phyloP scores from a whole-genome alignment of 1,140 invertebrate species.

The Portunus trituberculatus region DNA sequence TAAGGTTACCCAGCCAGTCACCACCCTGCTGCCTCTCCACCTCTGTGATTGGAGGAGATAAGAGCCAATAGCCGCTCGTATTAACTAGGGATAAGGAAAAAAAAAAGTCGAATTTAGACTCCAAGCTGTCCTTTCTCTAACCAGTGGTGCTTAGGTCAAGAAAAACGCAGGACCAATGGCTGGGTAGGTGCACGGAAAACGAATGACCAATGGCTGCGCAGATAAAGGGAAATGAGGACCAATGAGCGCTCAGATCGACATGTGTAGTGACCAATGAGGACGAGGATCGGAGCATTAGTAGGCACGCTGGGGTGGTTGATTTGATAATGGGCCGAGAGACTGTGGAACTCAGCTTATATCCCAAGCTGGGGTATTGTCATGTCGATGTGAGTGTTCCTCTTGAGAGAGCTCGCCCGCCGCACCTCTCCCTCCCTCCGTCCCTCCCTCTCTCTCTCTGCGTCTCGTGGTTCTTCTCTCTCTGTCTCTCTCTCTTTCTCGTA shows the following conservation, averaged over 20 bases:
- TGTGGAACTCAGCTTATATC: slow-evolving; percentile 30
- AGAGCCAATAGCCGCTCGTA: too few species aligned
- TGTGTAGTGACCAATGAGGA: slow-evolving; percentile 36
- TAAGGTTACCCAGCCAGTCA: too few species aligned
- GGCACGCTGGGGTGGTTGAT: slow-evolving; percentile 28
- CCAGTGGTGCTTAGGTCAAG: background rate
- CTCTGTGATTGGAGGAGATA: too few species aligned
- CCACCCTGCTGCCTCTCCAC: too few species aligned
- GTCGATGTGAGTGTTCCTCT: slow-evolving; percentile 2
- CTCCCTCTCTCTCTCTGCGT: background rate
- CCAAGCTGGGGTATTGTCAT: slow-evolving; percentile 33
- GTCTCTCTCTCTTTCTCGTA: background rate
- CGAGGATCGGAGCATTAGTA: slow-evolving; percentile 27
- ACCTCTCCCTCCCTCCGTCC: background rate
- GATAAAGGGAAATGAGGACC: background rate
- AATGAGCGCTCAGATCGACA: background rate
- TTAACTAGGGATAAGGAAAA: too few species aligned
- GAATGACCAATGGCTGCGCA: background rate
- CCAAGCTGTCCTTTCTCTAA: too few species aligned
- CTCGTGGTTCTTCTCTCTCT: background rate
- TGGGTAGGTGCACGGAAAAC: background rate
- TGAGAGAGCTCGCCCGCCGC: background rate
- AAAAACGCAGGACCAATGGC: background rate
- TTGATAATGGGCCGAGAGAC: slow-evolving; percentile 30
- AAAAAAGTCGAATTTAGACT: too few species aligned